These are phyloP conservation scores for Columba guinea DNA, from an alignment of 2,797 vertebrate genomes.

Conservation along the genomic window DNA sequence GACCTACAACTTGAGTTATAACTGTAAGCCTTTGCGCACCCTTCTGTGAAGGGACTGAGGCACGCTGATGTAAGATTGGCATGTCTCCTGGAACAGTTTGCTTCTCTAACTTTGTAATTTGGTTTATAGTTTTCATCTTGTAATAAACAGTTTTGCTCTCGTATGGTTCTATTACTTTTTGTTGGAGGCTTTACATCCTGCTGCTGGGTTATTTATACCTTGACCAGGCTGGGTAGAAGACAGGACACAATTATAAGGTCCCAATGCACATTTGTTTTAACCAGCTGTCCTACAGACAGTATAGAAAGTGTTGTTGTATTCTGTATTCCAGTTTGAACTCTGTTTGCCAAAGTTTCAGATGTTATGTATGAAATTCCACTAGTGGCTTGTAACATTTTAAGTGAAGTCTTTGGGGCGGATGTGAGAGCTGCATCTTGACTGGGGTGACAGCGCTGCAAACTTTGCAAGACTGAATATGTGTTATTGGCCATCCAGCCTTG, in stretches of 20 bases:
- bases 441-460: neutral
- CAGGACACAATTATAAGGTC: neutral
- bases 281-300: neutral
- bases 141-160: neutral
- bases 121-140: neutral
- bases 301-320: neutral
- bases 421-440: neutral
- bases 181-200: neutral
- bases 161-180: neutral
- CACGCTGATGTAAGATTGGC: accelerated
- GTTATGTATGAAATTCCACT: neutral
- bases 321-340: neutral
- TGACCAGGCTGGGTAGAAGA: neutral
- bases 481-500: neutral
- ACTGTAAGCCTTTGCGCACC: neutral
- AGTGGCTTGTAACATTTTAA: neutral
- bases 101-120: neutral
- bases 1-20: neutral
- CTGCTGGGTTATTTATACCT: neutral
- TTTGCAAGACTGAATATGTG: neutral
- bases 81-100: neutral
- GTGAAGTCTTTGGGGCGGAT: neutral
- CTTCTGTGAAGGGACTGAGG: neutral
- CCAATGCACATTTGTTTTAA: neutral
- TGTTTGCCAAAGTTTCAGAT: neutral